These are phyloP conservation scores for Plagodis pulveraria DNA, from an alignment of 2,888 invertebrate genomes.

Conservation along the genomic window DNA sequence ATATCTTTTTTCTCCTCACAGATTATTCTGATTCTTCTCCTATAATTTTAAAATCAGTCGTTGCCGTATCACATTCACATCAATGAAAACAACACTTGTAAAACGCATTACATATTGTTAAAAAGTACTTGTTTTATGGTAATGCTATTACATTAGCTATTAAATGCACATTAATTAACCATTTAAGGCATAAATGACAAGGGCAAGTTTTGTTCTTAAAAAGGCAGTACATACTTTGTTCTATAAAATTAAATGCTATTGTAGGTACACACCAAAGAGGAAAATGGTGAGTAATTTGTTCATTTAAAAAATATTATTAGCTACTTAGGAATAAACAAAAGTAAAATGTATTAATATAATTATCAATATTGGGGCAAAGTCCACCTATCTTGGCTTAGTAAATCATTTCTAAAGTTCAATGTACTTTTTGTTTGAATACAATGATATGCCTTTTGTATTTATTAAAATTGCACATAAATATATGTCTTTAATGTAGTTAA, in stretches of 20 bases:
- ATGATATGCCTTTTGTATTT: constrained; percentile 20
- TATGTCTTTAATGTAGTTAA: no score
- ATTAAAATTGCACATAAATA: constrained; percentile 2
- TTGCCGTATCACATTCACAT: constrained; percentile 64
- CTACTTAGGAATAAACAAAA: constrained; percentile 3
- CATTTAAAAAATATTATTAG: neutral
- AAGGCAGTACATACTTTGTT: constrained; percentile 28
- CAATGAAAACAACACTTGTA: constrained; percentile 36
- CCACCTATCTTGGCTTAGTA: neutral
- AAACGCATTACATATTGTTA: constrained; percentile 14
- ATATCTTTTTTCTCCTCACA: constrained; percentile 56
- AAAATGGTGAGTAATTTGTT: no score
- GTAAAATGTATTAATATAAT: neutral
- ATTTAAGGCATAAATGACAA: constrained; percentile 8
- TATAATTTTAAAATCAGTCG: constrained; percentile 67
- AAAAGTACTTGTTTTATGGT: constrained; percentile 20
- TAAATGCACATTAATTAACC: constrained; percentile 16
- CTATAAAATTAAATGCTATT: constrained; percentile 20
- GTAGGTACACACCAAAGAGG: no score
- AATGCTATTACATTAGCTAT: constrained; percentile 17
- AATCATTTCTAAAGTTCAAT: neutral
- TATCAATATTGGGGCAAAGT: constrained; percentile 4
- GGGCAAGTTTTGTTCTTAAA: constrained; percentile 19
- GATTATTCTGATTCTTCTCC: constrained; percentile 53
- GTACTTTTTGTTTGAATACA: constrained; percentile 7